Base-by-base conservation (phyloP, 1,140 invertebrate species). In the Ceratosolen solmsi region DNA sequence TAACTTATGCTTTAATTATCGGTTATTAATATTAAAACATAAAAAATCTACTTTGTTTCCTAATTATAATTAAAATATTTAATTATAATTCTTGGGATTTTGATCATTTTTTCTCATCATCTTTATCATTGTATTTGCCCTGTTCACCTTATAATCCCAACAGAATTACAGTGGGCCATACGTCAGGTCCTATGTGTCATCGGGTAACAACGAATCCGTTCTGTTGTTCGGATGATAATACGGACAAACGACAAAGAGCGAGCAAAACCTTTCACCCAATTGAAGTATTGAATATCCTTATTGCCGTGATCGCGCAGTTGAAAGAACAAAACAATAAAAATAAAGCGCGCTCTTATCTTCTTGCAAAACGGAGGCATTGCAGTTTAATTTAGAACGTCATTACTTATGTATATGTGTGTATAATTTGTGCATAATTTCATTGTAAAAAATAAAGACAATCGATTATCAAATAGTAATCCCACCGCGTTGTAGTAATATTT, bases 311-410 rank as follows among this genome's bases (percentile, higher is more conserved):
- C 13, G 15, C 25, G n/a, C 9, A 17, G 30, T 33, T 46, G 22
- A n/a, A 73, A 73, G 20, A 27, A 33, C 22, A 41, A n/a, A n/a
- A n/a, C n/a, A n/a, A n/a, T n/a, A n/a, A n/a, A n/a, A n/a, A n/a
- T n/a, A n/a, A n/a, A n/a, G n/a, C n/a, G n/a, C n/a, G n/a, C n/a
- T n/a, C n/a, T n/a, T n/a, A n/a, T n/a, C n/a, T n/a, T n/a, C n/a
- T n/a, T n/a, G n/a, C n/a, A n/a, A n/a, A n/a, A n/a, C n/a, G n/a
- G n/a, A n/a, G n/a, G n/a, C n/a, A n/a, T n/a, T n/a, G n/a, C n/a
- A n/a, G n/a, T n/a, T 58, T 36, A 65, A 77, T 77, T 65, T 46
- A 36, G 75, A 22, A 79, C 76, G 63, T 49, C 70, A 25, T 60
- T 9, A 3, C 11, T 2, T 60, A 30, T 3, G 3, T 68, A 2